phyloP scores from a whole-genome alignment of 2,888 invertebrate genomes.

The Platynereis dumerilii region DNA sequence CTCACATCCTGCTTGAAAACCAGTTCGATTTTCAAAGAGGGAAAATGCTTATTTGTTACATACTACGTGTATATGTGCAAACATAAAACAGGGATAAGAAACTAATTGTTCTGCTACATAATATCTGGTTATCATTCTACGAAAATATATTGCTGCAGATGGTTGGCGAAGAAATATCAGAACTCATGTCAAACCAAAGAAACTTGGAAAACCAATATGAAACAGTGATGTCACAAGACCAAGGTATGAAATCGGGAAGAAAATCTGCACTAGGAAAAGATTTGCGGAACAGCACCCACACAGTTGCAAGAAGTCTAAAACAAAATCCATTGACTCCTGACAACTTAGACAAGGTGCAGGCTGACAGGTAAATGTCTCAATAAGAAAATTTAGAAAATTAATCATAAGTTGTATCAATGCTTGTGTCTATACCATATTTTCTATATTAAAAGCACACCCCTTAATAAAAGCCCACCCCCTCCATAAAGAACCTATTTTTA shows the following conservation, averaged over 20 bases:
- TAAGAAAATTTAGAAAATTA: too few relatives aligned
- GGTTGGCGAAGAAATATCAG: constrained; percentile 53
- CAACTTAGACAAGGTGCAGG: constrained; percentile 58
- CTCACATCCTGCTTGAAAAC: too few relatives aligned
- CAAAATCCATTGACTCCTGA: constrained; percentile 60
- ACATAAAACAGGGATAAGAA: neutral
- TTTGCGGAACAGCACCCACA: constrained; percentile 56
- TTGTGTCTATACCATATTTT: too few relatives aligned
- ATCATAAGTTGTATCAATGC: too few relatives aligned
- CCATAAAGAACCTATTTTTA: too few relatives aligned
- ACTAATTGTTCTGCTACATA: neutral
- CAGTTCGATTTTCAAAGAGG: too few relatives aligned
- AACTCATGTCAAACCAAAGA: constrained; percentile 52
- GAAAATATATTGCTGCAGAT: constrained; percentile 44
- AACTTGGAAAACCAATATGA: constrained; percentile 55
- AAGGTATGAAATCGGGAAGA: constrained; percentile 43
- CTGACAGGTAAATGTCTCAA: constrained; percentile 53
- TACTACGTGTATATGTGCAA: neutral
- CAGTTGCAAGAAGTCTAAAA: constrained; percentile 55
- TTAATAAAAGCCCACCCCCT: too few relatives aligned
- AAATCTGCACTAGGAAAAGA: constrained; percentile 50
- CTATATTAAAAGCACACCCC: too few relatives aligned
- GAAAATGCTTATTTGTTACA: neutral
- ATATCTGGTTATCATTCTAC: neutral
- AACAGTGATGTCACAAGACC: constrained; percentile 47